Conservation (phyloP, 2,113 vertebrate species). For the Pheucticus melanocephalus region DNA sequence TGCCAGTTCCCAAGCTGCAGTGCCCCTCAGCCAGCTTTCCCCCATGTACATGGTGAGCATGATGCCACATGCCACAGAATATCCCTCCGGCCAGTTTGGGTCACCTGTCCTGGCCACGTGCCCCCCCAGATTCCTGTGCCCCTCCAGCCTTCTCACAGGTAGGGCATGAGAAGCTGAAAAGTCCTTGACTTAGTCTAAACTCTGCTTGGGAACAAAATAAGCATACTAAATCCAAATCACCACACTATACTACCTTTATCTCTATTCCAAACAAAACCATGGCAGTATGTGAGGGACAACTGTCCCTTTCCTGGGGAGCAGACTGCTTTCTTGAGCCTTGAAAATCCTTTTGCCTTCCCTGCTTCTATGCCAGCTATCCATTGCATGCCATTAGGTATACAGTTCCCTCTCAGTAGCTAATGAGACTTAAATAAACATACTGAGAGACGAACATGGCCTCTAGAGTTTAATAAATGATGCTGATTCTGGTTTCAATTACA, state of each 20-base stretch:
- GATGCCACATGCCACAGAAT: background rate
- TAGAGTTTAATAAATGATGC: conserved; percentile 61
- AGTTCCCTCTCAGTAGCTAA: conserved; percentile 46
- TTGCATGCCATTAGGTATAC: conserved; percentile 42
- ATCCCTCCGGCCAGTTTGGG: background rate
- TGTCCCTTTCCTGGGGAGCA: background rate
- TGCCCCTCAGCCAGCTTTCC: background rate
- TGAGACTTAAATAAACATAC: conserved; percentile 63
- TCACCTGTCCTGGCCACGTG: background rate
- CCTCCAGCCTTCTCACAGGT: background rate
- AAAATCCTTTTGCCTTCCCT: conserved; percentile 32
- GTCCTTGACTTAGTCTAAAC: background rate
- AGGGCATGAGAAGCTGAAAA: background rate
- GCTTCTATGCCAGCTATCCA: background rate
- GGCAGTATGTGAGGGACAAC: background rate
- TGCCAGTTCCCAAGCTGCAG: background rate
- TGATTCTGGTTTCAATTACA: conserved; percentile 37
- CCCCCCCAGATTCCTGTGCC: background rate
- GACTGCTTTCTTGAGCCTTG: background rate
- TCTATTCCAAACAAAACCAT: background rate
- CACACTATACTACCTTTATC: background rate
- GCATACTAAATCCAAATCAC: background rate
- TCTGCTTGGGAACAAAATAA: background rate
- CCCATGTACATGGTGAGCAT: background rate
- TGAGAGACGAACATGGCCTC: conserved; percentile 23